phyloP scores from a whole-genome alignment of 2,888 invertebrate species.

The Ormyrus pomaceus region DNA sequence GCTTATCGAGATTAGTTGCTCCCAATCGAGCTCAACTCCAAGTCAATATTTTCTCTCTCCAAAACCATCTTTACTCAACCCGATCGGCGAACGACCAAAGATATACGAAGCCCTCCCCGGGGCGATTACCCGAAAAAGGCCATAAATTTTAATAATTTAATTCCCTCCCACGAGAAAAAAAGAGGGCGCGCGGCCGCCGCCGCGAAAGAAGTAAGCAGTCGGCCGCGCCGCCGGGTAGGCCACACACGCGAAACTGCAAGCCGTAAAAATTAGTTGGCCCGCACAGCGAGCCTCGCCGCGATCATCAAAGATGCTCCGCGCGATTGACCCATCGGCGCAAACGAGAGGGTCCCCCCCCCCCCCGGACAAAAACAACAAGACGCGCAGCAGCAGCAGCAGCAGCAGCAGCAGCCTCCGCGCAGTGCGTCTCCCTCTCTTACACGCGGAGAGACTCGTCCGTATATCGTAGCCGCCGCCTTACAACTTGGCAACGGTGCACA shows the following conservation, averaged over 20 bases:
- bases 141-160: no score
- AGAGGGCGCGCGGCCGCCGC: neutral
- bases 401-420: neutral
- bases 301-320: neutral
- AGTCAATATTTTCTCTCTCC: no score
- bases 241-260: neutral
- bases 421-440: neutral
- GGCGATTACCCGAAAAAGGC: no score
- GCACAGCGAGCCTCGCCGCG: neutral
- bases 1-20: no score
- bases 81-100: no score
- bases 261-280: neutral
- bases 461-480: conserved; percentile 30
- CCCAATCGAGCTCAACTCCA: no score
- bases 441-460: neutral
- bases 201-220: no score
- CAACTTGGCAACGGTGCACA: conserved; percentile 68
- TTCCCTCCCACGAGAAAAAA: neutral
- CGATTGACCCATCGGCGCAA: conserved; percentile 9
- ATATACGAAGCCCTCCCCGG: no score
- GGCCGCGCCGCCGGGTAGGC: neutral
- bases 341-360: neutral
- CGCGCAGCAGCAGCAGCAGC: no score
- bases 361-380: no score
- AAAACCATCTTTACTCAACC: no score